Conservation (phyloP, 37 sponge, comb jelly and placozoan species). For the Hexactinellida sp. region DNA sequence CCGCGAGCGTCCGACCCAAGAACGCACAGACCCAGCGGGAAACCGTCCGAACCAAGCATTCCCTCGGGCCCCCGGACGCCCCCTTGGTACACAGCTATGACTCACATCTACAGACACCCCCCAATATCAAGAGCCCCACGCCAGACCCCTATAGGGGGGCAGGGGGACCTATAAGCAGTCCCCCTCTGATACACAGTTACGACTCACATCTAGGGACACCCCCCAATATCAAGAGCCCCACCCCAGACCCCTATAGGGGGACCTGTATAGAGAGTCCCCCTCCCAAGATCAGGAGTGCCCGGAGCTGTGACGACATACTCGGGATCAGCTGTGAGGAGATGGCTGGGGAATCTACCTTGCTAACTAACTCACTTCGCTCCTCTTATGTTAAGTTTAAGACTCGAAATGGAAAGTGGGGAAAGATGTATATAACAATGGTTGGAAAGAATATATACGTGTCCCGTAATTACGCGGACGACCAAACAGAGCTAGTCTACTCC, state of each 20-base stretch:
- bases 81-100: too few species aligned
- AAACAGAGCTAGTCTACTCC: not conserved
- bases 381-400: not conserved
- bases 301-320: not conserved
- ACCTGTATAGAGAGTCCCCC: not conserved
- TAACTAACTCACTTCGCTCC: not conserved
- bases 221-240: not conserved
- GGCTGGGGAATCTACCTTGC: not conserved
- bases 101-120: too few species aligned
- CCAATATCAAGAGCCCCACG: too few species aligned
- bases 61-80: too few species aligned
- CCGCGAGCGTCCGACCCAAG: not conserved
- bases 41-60: not conserved
- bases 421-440: not conserved
- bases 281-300: not conserved
- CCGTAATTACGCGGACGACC: slow-evolving; percentile 1
- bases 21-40: not conserved
- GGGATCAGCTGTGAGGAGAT: not conserved
- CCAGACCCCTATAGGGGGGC: not conserved
- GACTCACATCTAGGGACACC: not conserved
- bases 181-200: not conserved
- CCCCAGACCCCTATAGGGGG: not conserved
- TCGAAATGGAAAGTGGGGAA: not conserved
- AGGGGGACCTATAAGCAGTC: not conserved
- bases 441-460: slow-evolving; percentile 2